These are phyloP conservation scores for Bombyx mandarina DNA, from an alignment of 1,140 invertebrate species.

Conservation along the genomic window DNA sequence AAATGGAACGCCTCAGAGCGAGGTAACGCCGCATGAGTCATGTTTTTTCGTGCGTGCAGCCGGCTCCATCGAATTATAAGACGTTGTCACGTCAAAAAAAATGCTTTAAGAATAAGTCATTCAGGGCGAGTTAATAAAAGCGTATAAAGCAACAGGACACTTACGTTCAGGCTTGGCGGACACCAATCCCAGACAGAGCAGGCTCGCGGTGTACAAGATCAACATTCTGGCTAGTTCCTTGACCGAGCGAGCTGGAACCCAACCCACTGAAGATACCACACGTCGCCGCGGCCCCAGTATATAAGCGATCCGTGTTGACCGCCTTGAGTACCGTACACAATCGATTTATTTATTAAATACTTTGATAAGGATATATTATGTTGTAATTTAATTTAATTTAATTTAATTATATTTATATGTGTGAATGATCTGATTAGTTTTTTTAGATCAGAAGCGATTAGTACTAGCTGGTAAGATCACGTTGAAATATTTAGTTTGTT, in stretches of 20 bases:
- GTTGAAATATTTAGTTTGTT: too few relatives aligned
- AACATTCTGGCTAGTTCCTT: slow-evolving; percentile 10
- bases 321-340: slow-evolving; percentile 24
- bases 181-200: slow-evolving; percentile 9
- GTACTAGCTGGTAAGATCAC: too few relatives aligned
- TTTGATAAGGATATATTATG: slow-evolving; percentile 11
- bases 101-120: too few relatives aligned
- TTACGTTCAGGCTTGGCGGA: slow-evolving; percentile 19
- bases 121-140: neutral
- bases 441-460: too few relatives aligned
- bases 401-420: slow-evolving; percentile 1
- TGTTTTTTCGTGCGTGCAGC: too few relatives aligned
- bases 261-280: slow-evolving; percentile 42
- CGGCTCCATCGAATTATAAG: too few relatives aligned
- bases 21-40: too few relatives aligned
- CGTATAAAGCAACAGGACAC: slow-evolving; percentile 2
- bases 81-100: too few relatives aligned
- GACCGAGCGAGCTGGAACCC: slow-evolving; percentile 11
- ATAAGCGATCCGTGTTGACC: slow-evolving; percentile 25
- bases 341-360: slow-evolving; percentile 50
- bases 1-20: too few relatives aligned
- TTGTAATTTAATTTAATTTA: slow-evolving; percentile 14
- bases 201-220: slow-evolving; percentile 10
- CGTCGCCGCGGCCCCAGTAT: slow-evolving; percentile 12
- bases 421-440: too few relatives aligned